These are phyloP conservation scores for Chaetops frenatus DNA, from an alignment of 2,113 vertebrate genomes.

Conservation along the genomic window DNA sequence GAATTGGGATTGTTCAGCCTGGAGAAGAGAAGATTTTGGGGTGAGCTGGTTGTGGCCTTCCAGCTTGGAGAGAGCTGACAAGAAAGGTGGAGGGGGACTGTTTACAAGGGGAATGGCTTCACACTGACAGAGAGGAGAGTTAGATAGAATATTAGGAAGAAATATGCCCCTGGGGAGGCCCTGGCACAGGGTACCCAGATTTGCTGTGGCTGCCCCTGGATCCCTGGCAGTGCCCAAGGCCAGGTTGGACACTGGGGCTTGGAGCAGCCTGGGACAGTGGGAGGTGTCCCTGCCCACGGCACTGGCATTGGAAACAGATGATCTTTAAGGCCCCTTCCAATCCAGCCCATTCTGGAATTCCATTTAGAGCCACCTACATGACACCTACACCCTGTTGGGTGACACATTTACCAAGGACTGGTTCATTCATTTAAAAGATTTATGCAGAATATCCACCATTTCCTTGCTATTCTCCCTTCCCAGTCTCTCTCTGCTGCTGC, in stretches of 20 bases:
- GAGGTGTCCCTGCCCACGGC: not conserved
- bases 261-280: not conserved
- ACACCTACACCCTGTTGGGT: not conserved
- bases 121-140: too few species aligned
- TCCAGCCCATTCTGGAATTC: not conserved
- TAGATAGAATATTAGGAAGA: not conserved
- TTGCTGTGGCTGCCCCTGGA: not conserved
- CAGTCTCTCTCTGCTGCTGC: not conserved
- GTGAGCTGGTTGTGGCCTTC: not conserved
- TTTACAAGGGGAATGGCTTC: not conserved
- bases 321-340: not conserved
- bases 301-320: rapidly evolving
- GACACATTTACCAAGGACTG: not conserved
- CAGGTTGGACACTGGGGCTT: rapidly evolving
- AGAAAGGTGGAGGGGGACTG: not conserved
- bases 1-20: not conserved
- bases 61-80: not conserved
- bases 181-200: not conserved
- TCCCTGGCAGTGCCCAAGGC: not conserved
- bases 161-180: not conserved
- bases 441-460: not conserved
- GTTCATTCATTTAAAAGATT: not conserved
- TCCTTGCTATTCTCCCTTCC: not conserved
- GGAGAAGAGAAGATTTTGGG: not conserved
- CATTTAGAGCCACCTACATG: not conserved